Percentiles rank a stretch among this genome's conserved stretches.
Conservation (phyloP, 2,888 invertebrate species). For the Rotaria socialis region DNA sequence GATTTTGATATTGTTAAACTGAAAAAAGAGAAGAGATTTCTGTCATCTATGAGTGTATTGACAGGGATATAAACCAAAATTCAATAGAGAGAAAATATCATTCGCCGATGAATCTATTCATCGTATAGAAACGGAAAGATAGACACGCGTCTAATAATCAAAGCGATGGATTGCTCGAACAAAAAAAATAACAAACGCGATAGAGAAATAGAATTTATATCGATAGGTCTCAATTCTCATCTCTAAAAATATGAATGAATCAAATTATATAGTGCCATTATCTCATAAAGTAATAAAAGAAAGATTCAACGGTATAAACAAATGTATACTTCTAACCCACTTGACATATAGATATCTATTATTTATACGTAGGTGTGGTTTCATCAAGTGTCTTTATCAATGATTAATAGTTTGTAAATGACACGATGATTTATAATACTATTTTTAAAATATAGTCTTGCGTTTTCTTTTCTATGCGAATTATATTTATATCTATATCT, state of each 20-base stretch:
- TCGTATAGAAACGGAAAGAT: background rate
- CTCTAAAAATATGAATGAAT: background rate
- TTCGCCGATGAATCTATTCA: background rate
- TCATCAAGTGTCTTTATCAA: background rate
- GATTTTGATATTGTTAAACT: background rate
- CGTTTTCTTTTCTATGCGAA: background rate
- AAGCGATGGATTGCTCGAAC: background rate
- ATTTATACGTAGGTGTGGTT: background rate
- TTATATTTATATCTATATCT: background rate
- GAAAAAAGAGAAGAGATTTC: background rate
- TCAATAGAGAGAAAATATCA: background rate
- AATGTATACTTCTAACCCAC: background rate
- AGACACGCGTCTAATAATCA: background rate
- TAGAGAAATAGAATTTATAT: background rate
- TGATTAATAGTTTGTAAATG: background rate
- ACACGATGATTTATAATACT: background rate
- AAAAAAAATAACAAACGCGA: background rate
- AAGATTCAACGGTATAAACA: background rate
- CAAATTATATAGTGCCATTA: background rate
- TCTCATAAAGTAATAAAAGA: background rate
- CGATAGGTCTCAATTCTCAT: background rate
- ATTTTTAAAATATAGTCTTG: background rate
- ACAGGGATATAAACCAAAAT: background rate
- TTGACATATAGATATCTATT: background rate
- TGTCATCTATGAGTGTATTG: background rate